Evolutionary conservation across 1,140 invertebrate genomes (phyloP), one percentile per base, ranked within the genome.

Genomic region (Anoplophora glabripennis): DNA sequence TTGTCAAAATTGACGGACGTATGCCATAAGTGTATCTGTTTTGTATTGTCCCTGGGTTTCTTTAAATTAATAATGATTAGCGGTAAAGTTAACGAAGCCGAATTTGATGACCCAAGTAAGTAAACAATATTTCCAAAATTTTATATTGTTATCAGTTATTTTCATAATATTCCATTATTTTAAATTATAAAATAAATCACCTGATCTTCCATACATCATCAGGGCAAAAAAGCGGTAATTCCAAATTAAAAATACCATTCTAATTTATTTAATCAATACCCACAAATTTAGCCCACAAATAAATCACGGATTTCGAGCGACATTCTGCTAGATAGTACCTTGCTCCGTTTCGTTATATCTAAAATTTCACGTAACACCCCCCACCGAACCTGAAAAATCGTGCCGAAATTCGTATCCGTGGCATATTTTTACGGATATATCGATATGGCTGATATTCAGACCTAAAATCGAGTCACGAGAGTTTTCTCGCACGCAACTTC

Each of bases 391-490:
- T 48, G 28, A 28, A 12, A 49, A 49, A 35, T 49, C 33, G n/a
- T 35, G 36, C 28, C 21, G 33, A 15, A 14, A 7, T 12, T n/a
- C 15, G 21, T 28, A 28, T 28, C 21, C 21, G 21, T 35, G 47
- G 36, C 36, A 35, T 49, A 49, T 49, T 14, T 49, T 35, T 34
- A 49, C 14, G 47, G n/a, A 4, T 14, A 35, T 35, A 49, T 49
- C 47, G 17, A 49, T 35, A 49, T 28, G 5, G 21, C 21, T 28
- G 21, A 28, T 28, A 28, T 28, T 28, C 21, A 28, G 36, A 35
- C 33, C 15, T 37, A 49, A 49, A 1, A 35, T 49, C 11, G 21
- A 49, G 47, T 49, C 47, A 49, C 47, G 47, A 49, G 12, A 14
- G 14, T 49, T 49, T 35, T 35, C n/a, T 35, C 15, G 10, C 47